Evolutionary conservation across 2,888 invertebrate species (phyloP).

Genomic region (Pyrochroa serraticornis): DNA sequence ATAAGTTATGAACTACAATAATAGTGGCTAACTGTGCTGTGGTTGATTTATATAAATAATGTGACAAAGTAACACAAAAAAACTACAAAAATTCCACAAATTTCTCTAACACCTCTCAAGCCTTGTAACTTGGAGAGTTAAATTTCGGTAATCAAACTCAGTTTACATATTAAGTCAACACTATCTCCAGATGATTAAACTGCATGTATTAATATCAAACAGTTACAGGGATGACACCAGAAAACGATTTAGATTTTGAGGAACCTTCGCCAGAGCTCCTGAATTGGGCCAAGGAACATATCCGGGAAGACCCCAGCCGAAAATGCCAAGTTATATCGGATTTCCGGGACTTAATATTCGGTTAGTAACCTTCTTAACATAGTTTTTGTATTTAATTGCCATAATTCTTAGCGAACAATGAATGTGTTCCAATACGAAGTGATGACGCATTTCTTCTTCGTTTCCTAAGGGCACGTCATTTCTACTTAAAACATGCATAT

Average conservation of each 20-base stretch:
- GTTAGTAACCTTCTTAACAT: slow-evolving; percentile 55
- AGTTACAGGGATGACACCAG: too few species aligned
- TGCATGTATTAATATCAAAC: too few species aligned
- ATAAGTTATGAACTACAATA: too few species aligned
- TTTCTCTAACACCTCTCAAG: too few species aligned
- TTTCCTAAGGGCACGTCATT: slow-evolving; percentile 75
- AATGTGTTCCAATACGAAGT: slow-evolving; percentile 72
- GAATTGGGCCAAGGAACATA: slow-evolving; percentile 39
- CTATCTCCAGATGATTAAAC: too few species aligned
- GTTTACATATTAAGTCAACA: too few species aligned
- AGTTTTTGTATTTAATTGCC: not conserved
- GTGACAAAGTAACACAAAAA: too few species aligned
- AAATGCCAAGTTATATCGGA: slow-evolving; percentile 56
- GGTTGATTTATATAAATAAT: too few species aligned
- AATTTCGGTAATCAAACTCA: too few species aligned
- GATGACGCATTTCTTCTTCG: slow-evolving; percentile 74
- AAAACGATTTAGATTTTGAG: slow-evolving; percentile 61
- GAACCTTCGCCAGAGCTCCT: slow-evolving; percentile 63
- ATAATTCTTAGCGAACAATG: slow-evolving; percentile 69
- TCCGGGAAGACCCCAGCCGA: slow-evolving; percentile 37
- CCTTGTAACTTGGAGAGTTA: too few species aligned
- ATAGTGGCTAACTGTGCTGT: too few species aligned
- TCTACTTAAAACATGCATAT: slow-evolving; percentile 72
- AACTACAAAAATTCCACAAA: too few species aligned
- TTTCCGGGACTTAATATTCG: slow-evolving; percentile 72